Evolutionary conservation across 2,888 invertebrate genomes (phyloP).

Genomic region (Syritta pipiens): DNA sequence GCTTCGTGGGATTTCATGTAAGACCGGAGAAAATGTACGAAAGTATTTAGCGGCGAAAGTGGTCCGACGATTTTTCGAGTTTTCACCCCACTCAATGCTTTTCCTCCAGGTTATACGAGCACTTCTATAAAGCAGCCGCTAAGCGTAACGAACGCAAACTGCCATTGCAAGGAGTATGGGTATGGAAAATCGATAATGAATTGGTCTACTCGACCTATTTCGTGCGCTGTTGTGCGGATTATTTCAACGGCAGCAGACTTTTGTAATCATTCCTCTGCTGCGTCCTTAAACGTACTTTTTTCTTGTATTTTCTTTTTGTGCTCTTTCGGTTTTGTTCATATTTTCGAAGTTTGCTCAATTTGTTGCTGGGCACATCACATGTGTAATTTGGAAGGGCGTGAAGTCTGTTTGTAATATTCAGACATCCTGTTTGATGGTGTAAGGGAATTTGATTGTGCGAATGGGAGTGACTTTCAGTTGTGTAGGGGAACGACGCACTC

Average conservation of each 20-base stretch:
- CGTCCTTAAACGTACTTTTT: too few relatives aligned
- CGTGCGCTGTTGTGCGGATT: not conserved
- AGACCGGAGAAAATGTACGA: not conserved
- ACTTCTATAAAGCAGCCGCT: too few relatives aligned
- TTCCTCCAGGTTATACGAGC: too few relatives aligned
- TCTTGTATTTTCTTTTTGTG: too few relatives aligned
- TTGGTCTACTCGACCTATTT: conserved; percentile 44
- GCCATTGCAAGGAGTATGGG: too few relatives aligned
- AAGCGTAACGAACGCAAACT: too few relatives aligned
- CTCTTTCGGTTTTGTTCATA: too few relatives aligned
- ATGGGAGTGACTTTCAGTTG: too few relatives aligned
- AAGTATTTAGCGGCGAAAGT: conserved; percentile 29
- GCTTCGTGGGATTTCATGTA: conserved; percentile 6
- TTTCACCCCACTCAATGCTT: not conserved
- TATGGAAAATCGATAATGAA: conserved; percentile 51
- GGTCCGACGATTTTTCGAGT: not conserved
- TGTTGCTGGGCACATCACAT: conserved; percentile 3
- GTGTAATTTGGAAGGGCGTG: conserved; percentile 13
- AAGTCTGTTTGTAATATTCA: not conserved
- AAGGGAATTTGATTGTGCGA: conserved; percentile 30
- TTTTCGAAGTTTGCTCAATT: conserved; percentile 20
- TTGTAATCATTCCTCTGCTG: conserved; percentile 5
- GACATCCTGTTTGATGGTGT: not conserved
- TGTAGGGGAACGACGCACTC: too few relatives aligned
- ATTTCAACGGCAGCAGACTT: conserved; percentile 18